Conservation (phyloP, 2,888 invertebrate species). For the Scotopteryx bipunctaria region DNA sequence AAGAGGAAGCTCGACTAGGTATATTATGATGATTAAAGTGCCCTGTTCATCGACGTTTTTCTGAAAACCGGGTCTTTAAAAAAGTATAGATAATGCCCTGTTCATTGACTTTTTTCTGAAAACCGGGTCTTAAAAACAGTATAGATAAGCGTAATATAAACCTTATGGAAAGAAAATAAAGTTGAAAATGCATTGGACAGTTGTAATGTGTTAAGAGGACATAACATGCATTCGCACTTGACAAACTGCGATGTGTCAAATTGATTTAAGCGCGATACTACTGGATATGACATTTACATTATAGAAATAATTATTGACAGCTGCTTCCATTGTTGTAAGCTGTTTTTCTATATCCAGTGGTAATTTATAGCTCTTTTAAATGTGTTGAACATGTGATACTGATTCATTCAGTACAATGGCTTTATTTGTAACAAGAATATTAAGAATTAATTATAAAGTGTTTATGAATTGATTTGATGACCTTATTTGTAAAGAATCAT, state of each 20-base stretch:
- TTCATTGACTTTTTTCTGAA: no score
- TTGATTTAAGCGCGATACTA: conserved; percentile 60
- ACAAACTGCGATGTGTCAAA: conserved; percentile 66
- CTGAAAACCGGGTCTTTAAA: no score
- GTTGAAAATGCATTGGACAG: background rate
- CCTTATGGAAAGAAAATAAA: background rate
- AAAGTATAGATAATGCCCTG: no score
- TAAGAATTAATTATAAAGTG: conserved; percentile 16
- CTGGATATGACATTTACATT: conserved; percentile 59
- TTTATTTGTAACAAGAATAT: conserved; percentile 28
- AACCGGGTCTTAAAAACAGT: no score
- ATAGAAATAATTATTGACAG: conserved; percentile 40
- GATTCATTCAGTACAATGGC: conserved; percentile 32
- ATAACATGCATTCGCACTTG: conserved; percentile 46
- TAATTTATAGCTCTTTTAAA: conserved; percentile 35
- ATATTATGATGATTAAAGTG: no score
- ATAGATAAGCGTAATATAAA: no score
- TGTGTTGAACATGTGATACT: conserved; percentile 34
- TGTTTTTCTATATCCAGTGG: conserved; percentile 33
- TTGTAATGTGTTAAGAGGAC: background rate
- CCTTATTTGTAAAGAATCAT: conserved; percentile 21
- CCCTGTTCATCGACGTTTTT: no score
- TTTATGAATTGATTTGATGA: conserved; percentile 20
- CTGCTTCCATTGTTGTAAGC: conserved; percentile 31
- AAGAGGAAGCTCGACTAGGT: no score